Evolutionary conservation across 1,140 invertebrate genomes (phyloP), one percentile per base, ranked within the genome.

Genomic region (Platyura marginata): DNA sequence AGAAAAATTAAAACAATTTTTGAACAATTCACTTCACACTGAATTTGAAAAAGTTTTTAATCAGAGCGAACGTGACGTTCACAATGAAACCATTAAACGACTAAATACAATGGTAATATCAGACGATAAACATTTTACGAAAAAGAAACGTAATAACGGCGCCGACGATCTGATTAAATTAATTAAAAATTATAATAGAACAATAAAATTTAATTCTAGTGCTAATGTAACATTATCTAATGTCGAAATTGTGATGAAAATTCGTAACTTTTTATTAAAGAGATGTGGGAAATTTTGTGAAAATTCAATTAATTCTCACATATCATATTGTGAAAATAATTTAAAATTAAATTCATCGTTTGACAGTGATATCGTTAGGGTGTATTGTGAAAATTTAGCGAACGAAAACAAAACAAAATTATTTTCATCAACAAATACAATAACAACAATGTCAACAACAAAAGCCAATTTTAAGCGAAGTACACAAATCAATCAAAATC

Each of bases 1-100:
- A 49, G 56, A 60, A 47, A 54, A 55, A 44, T 54, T 58, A 49
- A 56, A 56, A 37, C 46, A 51, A 46, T 58, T 53, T 46, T 41
- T 61, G 43, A 57, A 58, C 49, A 50, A 51, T 35, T 48, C 55
- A 35, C 54, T 55, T 16, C 42, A n/a, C 36, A 21, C 16, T n/a
- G 36, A 38, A 18, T 38, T 38, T 38, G 18, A 38, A 5, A 38
- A 38, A 38, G 11, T 38, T n/a, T 4, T n/a, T 20, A 18, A 38
- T 38, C 15, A 38, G 13, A 11, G 16, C 32, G 32, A 13, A 11
- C 11, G 32, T 3, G 13, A 13, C 16, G 16, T 29, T 29, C 25
- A 13, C 25, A 29, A 29, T 29, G 25, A 29, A 29, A 29, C 25
- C 25, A 6, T 13, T 13, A n/a, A n/a, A n/a, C n/a, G n/a, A n/a